Conservation (phyloP, 2,797 vertebrate species). For the Brachymystax lenok region DNA sequence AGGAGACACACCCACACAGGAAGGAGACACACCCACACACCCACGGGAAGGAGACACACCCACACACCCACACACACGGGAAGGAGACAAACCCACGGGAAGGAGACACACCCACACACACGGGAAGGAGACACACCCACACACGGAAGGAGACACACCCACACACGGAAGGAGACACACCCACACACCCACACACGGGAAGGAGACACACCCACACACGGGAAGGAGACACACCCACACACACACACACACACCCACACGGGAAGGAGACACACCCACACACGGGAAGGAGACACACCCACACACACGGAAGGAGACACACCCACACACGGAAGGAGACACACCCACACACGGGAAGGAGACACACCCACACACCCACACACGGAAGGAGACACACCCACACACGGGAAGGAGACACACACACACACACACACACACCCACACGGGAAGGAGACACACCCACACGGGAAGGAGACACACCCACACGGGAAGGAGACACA, state of each 20-base stretch:
- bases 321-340: constrained; percentile 5
- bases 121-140: not conserved
- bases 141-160: not conserved
- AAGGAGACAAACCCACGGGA: constrained; percentile 27
- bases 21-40: not conserved
- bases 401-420: not conserved
- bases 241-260: constrained; percentile 18
- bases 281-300: constrained; percentile 28
- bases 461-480: constrained; percentile 13
- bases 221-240: not conserved
- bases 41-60: not conserved
- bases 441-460: no score
- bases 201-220: constrained; percentile 12
- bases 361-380: not conserved
- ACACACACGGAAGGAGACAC: constrained; percentile 26
- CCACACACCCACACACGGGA: not conserved
- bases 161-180: constrained; percentile 15
- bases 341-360: constrained; percentile 19
- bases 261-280: not conserved
- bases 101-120: constrained; percentile 39
- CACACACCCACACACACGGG: not conserved
- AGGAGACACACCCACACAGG: no score
- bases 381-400: constrained; percentile 15
- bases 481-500: not conserved
- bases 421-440: constrained; percentile 6